Evolutionary conservation across 1,140 invertebrate genomes (phyloP), one percentile per base, ranked within the genome.

Genomic region (Drosophila ambigua): DNA sequence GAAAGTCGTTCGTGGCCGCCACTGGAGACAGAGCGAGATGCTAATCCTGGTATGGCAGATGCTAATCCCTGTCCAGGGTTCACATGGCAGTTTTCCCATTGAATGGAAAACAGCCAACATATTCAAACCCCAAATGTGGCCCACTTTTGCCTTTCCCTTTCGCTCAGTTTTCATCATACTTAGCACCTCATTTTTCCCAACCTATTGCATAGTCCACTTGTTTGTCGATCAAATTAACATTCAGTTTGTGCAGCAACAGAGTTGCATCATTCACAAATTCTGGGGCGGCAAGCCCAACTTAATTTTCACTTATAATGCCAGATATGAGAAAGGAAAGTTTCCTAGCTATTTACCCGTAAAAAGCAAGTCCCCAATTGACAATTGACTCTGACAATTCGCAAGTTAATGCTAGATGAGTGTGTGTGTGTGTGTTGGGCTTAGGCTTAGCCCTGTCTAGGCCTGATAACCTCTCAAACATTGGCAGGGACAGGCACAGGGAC

Each of bases 291-390:
- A 48, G 7, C 41, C 28, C 26, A 9, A 45, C 23, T n/a, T 44
- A 28, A 67, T 72, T 75, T 73, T 54, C 69, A 59, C 49, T 23
- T 45, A 13, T 43, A 26, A 50, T 39, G 44, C 23, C 1, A 16
- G 41, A 23, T 15, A 63, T 44, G 39, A 76, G 69, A 83, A 87
- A 88, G 45, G 83, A 87, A 87, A 87, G 82, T 79, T 87, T 79
- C 83, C 64, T 79, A 57, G 44, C 13, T 75, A 24, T 84, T 83
- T 79, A 65, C 48, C 15, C 13, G 51, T 15, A 20, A 20, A 66
- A 68, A 52, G 77, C 52, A 41, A 53, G 71, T 45, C 53, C 26
- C 11, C 24, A 52, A 74, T 49, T n/a, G 51, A 60, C 48, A 46
- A 41, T 77, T 73, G 67, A 72, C 68, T 62, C 60, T 46, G 50